A percentile compares a stretch with the other conserved stretches of the same genome.
These are phyloP conservation scores for Mythimna lalbum DNA, from an alignment of 2,888 invertebrate species.

Conservation along the genomic window DNA sequence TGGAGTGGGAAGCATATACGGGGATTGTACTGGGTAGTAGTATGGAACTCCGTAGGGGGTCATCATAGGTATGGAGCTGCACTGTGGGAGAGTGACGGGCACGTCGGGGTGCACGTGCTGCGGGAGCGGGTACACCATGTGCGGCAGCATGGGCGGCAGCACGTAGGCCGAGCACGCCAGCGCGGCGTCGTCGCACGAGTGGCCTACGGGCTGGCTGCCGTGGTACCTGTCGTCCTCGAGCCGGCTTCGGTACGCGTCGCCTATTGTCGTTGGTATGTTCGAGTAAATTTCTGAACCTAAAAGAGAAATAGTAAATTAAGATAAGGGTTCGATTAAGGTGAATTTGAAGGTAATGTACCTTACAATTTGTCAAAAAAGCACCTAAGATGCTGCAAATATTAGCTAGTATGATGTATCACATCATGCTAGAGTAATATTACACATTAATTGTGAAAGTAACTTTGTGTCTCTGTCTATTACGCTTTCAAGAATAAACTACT, in stretches of 20 bases:
- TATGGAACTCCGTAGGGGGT: constrained; percentile 84
- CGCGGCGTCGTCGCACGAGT: constrained; percentile 70
- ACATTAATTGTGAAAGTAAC: too few species aligned
- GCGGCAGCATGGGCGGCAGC: constrained; percentile 66
- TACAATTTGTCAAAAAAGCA: too few species aligned
- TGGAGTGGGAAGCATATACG: constrained; percentile 87
- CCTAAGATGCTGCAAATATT: too few species aligned
- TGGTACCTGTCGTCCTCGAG: constrained; percentile 71
- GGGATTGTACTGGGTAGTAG: constrained; percentile 86
- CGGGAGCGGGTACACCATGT: constrained; percentile 76
- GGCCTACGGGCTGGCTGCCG: constrained; percentile 68
- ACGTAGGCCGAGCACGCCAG: constrained; percentile 68
- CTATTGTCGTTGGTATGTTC: constrained; percentile 78
- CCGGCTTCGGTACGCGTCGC: constrained; percentile 69
- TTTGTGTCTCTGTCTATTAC: too few species aligned
- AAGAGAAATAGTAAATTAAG: constrained; percentile 5
- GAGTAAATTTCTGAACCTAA: constrained; percentile 85
- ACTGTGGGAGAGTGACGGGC: constrained; percentile 72
- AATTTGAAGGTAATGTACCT: too few species aligned
- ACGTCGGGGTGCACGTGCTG: constrained; percentile 73
- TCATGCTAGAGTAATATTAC: too few species aligned
- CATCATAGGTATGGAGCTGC: constrained; percentile 79
- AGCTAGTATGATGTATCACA: too few species aligned
- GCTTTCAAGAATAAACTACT: too few species aligned
- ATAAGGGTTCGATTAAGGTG: too few species aligned